Conservation (phyloP, 2,888 invertebrate genomes). For the Eupithecia exiguata region DNA sequence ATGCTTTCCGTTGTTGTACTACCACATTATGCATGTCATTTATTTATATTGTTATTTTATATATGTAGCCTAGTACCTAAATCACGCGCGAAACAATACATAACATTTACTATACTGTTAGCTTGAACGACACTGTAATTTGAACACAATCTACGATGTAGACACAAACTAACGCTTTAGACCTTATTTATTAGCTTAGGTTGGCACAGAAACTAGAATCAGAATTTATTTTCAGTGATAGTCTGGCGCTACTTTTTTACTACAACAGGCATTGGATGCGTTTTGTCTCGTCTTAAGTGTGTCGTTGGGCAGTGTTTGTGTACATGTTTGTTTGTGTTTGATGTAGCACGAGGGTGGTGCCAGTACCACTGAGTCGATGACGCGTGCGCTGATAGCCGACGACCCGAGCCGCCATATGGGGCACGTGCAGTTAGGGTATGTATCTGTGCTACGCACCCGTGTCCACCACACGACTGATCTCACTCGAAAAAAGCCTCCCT, state of each 20-base stretch:
- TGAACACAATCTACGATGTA: slow-evolving; percentile 66
- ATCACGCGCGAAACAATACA: slow-evolving; percentile 56
- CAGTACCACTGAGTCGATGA: slow-evolving; percentile 97
- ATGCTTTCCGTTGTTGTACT: slow-evolving; percentile 72
- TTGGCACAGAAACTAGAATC: slow-evolving; percentile 56
- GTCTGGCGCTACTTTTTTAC: slow-evolving; percentile 82
- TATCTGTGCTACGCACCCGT: slow-evolving; percentile 82
- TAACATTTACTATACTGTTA: slow-evolving; percentile 56
- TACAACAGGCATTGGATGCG: slow-evolving; percentile 75
- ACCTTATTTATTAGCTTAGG: slow-evolving; percentile 63
- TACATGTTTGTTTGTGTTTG: slow-evolving; percentile 86
- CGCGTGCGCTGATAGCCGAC: slow-evolving; percentile 96
- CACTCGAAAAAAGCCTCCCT: slow-evolving; percentile 45
- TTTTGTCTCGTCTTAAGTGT: slow-evolving; percentile 59
- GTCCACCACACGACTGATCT: slow-evolving; percentile 51
- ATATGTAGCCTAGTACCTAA: slow-evolving; percentile 55
- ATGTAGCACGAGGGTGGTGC: slow-evolving; percentile 95
- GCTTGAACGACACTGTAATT: slow-evolving; percentile 68
- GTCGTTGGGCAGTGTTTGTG: slow-evolving; percentile 74
- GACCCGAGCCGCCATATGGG: slow-evolving; percentile 95
- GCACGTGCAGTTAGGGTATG: slow-evolving; percentile 97
- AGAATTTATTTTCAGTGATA: slow-evolving; percentile 57
- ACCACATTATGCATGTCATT: slow-evolving; percentile 77
- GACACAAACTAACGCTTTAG: slow-evolving; percentile 73
- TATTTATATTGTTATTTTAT: slow-evolving; percentile 68